Percentiles rank a stretch among this genome's conserved stretches.
Evolutionary conservation across 2,888 invertebrate species (phyloP).

Genomic region (Itoplectis maculator): DNA sequence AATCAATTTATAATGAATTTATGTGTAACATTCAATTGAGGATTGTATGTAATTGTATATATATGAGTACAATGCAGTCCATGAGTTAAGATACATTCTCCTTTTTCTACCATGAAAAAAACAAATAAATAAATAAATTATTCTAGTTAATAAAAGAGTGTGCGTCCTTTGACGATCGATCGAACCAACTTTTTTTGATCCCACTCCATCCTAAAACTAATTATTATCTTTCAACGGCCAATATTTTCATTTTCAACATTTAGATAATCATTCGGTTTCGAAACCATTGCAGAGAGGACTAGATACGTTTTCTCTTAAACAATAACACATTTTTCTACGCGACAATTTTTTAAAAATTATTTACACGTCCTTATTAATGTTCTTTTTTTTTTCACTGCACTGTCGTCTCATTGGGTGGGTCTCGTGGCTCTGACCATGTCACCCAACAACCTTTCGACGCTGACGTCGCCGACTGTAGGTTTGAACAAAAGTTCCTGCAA

Average conservation of each 20-base stretch:
- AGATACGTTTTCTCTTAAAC: constrained; percentile 36
- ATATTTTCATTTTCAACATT: constrained; percentile 33
- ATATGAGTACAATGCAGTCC: constrained; percentile 84
- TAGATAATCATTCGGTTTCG: constrained; percentile 23
- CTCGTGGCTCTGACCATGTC: constrained; percentile 87
- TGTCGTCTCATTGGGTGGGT: constrained; percentile 71
- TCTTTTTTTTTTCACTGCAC: constrained; percentile 45
- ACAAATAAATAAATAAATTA: constrained; percentile 84
- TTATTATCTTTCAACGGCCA: constrained; percentile 36
- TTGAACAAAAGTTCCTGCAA: constrained; percentile 91
- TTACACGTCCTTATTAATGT: constrained; percentile 41
- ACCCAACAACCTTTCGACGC: constrained; percentile 89
- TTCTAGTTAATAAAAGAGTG: constrained; percentile 84
- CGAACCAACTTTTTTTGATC: constrained; percentile 40
- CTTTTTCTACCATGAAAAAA: constrained; percentile 84
- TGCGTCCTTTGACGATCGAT: constrained; percentile 65
- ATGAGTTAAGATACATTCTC: constrained; percentile 84
- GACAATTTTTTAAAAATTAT: constrained; percentile 53
- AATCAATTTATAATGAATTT: constrained; percentile 83
- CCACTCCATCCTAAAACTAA: constrained; percentile 1
- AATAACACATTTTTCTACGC: constrained; percentile 46
- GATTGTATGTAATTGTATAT: constrained; percentile 84
- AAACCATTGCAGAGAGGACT: constrained; percentile 20
- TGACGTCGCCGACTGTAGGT: constrained; percentile 90
- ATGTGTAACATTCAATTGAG: constrained; percentile 84